Conservation (phyloP, 2,888 invertebrate genomes). For the Neoitamus cyanurus region DNA sequence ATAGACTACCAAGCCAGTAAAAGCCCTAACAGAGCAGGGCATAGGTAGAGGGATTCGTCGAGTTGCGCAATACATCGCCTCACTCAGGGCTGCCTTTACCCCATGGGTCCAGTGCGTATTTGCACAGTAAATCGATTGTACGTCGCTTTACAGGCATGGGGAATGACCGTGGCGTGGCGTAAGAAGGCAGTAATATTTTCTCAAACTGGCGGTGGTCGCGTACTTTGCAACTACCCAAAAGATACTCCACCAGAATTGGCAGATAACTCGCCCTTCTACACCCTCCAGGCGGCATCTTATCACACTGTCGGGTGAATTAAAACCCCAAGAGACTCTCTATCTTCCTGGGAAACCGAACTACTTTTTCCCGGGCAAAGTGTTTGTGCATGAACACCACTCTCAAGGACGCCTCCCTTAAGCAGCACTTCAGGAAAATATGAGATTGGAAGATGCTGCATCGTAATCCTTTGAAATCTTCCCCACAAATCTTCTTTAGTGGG, state of each 20-base stretch:
- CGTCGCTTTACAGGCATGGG: conserved; percentile 1
- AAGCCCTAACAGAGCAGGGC: neutral
- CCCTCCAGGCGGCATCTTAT: neutral
- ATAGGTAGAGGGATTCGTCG: conserved; percentile 9
- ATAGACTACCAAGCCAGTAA: neutral
- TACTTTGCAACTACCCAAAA: neutral
- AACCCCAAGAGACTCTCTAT: neutral
- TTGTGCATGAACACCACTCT: conserved; percentile 1
- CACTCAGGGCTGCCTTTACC: neutral
- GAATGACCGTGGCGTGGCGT: neutral
- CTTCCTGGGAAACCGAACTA: neutral
- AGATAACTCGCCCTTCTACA: neutral
- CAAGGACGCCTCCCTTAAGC: neutral
- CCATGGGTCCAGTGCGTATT: conserved; percentile 35
- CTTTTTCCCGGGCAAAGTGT: neutral
- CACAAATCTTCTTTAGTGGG: neutral
- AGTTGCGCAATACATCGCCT: conserved; percentile 25
- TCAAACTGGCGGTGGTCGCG: neutral
- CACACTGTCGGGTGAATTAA: neutral
- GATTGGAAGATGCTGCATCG: neutral
- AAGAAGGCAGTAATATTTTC: neutral
- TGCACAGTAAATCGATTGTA: conserved; percentile 49
- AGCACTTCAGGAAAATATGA: neutral
- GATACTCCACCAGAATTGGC: neutral
- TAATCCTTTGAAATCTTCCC: neutral